Evolutionary conservation across 2,888 invertebrate species (phyloP), one percentile per base, ranked within the genome.

Genomic region (Suillia variegata): DNA sequence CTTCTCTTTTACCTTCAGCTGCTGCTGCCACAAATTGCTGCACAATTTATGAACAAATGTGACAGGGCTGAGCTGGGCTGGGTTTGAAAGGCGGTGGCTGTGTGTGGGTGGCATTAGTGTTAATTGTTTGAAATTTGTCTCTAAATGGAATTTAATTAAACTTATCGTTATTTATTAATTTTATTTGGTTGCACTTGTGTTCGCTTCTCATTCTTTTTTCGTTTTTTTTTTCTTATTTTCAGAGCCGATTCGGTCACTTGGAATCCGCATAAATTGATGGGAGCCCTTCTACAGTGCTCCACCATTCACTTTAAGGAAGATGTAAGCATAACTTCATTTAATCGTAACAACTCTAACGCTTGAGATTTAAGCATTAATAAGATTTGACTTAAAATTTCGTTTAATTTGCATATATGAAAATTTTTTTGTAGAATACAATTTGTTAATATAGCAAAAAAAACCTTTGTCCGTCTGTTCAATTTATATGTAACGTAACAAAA

Each of bases 201-300:
- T n/a, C n/a, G n/a, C n/a, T n/a, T n/a, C n/a, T n/a, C n/a, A n/a
- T n/a, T n/a, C n/a, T n/a, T 60, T 56, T 59, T 53, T 54, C 51
- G 55, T 59, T 49, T 56, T 57, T 53, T 58, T 67, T 24, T 67
- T 62, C 67, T 66, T 77, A 61, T 65, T 84, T 85, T 8, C 86
- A 96, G 96, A 76, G 95, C 94, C 61, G 90, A 96, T 81, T 97
- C 97, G 6, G 92, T 98, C 66, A 97, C 98, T 49, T 99, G 98
- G 98, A 99, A 99, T 85, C 99, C 99, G 15, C 99, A 99, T 84
- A 99, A 99, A 84, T 86, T 99, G 80, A 96, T 99, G 95, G 98
- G 98, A 0, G 93, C 95, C 1, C 85, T 96, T 54, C 87, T 99
- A 51, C 99, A 99, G 78, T 99, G 98, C 84, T 98, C 97, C 59